phyloP scores from a whole-genome alignment of 2,113 vertebrate genomes.

The Oenanthe melanoleuca region DNA sequence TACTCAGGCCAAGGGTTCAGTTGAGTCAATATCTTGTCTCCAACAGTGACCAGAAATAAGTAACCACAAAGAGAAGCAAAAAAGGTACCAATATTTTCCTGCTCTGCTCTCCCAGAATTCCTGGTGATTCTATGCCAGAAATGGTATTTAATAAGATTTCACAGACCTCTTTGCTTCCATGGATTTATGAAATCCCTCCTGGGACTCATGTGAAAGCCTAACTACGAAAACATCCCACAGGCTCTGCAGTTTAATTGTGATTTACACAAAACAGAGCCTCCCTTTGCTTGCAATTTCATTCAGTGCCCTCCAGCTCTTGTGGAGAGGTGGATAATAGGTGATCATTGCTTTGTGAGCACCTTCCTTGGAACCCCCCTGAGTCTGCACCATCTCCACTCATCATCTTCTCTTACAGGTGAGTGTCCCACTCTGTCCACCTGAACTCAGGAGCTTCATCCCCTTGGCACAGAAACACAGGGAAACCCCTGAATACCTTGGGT shows the following conservation, averaged over 20 bases:
- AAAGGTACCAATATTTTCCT: neutral
- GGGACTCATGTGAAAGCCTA: neutral
- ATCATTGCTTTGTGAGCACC: rapidly evolving
- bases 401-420: neutral
- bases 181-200: neutral
- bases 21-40: neutral
- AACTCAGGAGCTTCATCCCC: neutral
- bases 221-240: rapidly evolving
- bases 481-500: rapidly evolving
- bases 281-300: neutral
- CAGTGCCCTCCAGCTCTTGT: neutral
- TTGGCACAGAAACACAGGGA: neutral
- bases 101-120: neutral
- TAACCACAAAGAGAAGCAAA: neutral
- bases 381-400: neutral
- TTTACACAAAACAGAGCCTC: neutral
- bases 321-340: rapidly evolving
- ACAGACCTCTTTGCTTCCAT: neutral
- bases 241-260: neutral
- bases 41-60: neutral
- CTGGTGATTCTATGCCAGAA: neutral
- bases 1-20: neutral
- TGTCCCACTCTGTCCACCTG: neutral
- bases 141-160: neutral
- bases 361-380: neutral